Base-by-base conservation (phyloP, 2,797 vertebrate species). In the Microcaecilia unicolor region DNA sequence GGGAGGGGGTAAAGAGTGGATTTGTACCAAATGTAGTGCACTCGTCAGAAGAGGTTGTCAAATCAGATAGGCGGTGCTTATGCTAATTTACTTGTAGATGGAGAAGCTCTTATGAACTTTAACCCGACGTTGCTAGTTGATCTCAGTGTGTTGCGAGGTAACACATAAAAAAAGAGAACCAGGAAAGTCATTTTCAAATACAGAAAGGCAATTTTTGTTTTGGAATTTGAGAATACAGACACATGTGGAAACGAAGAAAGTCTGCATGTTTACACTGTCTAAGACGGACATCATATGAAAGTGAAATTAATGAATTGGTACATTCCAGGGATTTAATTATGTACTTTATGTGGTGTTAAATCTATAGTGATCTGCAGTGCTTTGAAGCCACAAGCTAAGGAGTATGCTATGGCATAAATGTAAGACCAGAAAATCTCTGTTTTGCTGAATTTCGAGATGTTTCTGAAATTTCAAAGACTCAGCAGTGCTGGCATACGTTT, bases 1-100 rank as follows among this genome's bases (percentile, higher is more conserved):
- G 95, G 95, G 95, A 98, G 69, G 95, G 95, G 28, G 94, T 98
- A 60, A 95, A 98, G 86, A 98, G 95, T 2, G 95, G 95, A 22
- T 93, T 98, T 28, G 93, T 98, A 39, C 95, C 95, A 35, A 98
- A 98, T 0, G 88, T 98, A 53, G 95, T 98, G 42, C 95, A 98
- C 76, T 98, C 94, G 13, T 98, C 95, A 0, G 95, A 98, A 74
- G 95, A 98, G 64, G 95, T 96, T 61, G 91, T 93, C 77, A 97
- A 98, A 73, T 93, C 90, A 27, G 94, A 98, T 65, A 89, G 92
- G 64, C 80, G 91, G 42, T 98, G 95, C 69, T 79, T 97, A 68
- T 98, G 93, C 67, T 98, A 90, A 94, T 81, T 49, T 51, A 39
- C n/a, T 33, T 45, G n/a, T 43, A 56, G 47, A 30, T 15, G 41